These are phyloP conservation scores for Dendrolimus kikuchii DNA, from an alignment of 1,140 invertebrate species.

Conservation along the genomic window DNA sequence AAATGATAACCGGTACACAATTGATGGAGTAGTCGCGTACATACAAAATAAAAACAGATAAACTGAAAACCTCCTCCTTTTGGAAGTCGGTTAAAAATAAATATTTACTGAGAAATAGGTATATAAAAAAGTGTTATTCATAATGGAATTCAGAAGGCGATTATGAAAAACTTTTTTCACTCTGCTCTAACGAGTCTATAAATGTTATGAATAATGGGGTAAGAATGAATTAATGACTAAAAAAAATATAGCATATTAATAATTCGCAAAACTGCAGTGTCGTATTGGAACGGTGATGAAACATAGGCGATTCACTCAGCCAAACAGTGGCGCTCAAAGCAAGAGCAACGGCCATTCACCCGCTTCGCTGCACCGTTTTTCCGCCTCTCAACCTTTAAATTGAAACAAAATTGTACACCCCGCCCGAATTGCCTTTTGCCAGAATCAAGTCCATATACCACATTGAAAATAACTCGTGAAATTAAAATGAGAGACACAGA, in stretches of 20 bases:
- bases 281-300: slow-evolving; percentile 14
- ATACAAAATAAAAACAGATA: too few relatives aligned
- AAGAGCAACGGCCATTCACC: slow-evolving; percentile 39
- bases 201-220: too few relatives aligned
- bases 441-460: slow-evolving; percentile 6
- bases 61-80: too few relatives aligned
- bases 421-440: slow-evolving; percentile 19
- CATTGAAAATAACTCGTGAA: background rate
- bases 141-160: too few relatives aligned
- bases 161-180: too few relatives aligned
- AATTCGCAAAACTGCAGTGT: slow-evolving; percentile 16
- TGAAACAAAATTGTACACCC: slow-evolving; percentile 44
- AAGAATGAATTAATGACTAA: slow-evolving; percentile 3
- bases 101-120: too few relatives aligned
- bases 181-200: too few relatives aligned
- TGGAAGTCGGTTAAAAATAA: too few relatives aligned
- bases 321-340: slow-evolving; percentile 49
- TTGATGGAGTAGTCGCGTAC: too few relatives aligned
- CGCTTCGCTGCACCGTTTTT: slow-evolving; percentile 43
- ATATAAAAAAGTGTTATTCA: too few relatives aligned
- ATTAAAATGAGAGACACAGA: background rate
- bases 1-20: too few relatives aligned
- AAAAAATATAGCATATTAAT: slow-evolving; percentile 14
- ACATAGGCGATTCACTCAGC: slow-evolving; percentile 35
- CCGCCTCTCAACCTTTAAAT: slow-evolving; percentile 50